These are phyloP conservation scores for Clistopyga incitator DNA, from an alignment of 2,888 invertebrate species.

Conservation along the genomic window DNA sequence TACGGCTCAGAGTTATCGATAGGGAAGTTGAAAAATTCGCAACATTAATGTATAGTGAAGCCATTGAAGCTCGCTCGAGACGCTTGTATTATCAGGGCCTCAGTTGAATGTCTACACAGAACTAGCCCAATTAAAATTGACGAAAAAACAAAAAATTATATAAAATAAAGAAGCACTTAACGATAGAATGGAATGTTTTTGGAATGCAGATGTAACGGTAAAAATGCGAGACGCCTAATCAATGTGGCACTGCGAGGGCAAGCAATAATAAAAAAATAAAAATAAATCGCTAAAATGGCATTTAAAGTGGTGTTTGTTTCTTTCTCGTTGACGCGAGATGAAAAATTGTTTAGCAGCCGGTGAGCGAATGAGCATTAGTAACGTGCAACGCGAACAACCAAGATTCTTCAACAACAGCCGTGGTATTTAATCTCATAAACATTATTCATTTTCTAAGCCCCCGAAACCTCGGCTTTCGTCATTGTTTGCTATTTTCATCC, in stretches of 20 bases:
- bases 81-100: conserved; percentile 48
- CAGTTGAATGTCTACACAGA: conserved; percentile 31
- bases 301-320: neutral
- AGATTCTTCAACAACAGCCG: conserved; percentile 11
- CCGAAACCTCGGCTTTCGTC: conserved; percentile 47
- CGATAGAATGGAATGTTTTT: neutral
- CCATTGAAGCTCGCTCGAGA: conserved; percentile 10
- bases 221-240: neutral
- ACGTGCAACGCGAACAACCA: conserved; percentile 16
- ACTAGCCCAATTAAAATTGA: conserved; percentile 7
- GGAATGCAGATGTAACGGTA: neutral
- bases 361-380: conserved; percentile 35
- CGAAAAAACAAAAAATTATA: neutral
- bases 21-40: conserved; percentile 14
- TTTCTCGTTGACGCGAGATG: neutral
- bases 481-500: conserved; percentile 49
- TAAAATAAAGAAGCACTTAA: conserved; percentile 9
- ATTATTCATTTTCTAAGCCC: conserved; percentile 1
- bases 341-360: conserved; percentile 37
- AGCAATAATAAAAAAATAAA: neutral
- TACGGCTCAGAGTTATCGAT: neutral
- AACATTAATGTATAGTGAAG: neutral
- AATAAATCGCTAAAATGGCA: neutral
- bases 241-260: neutral
- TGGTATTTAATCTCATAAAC: conserved; percentile 22